Evolutionary conservation across 2,888 invertebrate genomes (phyloP).

Genomic region (Mycalesis mineus): DNA sequence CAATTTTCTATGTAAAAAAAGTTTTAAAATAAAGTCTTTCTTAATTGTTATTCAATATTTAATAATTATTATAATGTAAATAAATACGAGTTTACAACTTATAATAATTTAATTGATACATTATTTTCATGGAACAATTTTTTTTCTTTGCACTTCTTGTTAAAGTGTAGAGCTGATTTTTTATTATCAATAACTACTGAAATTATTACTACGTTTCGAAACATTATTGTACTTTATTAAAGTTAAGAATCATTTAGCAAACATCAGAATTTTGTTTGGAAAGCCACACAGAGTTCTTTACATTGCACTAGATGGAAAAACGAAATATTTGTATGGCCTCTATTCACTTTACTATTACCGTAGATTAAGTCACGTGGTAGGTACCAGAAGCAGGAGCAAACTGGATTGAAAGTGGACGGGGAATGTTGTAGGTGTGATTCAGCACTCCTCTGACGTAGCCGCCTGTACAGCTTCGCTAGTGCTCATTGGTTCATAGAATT

Average conservation of each 20-base stretch:
- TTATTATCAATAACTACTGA: background rate
- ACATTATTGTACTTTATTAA: background rate
- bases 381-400: slow-evolving; percentile 32
- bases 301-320: slow-evolving; percentile 1
- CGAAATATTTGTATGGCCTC: slow-evolving; percentile 12
- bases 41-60: too few relatives aligned
- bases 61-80: too few relatives aligned
- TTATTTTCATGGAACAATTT: too few relatives aligned
- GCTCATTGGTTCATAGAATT: background rate
- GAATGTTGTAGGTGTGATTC: slow-evolving; percentile 44
- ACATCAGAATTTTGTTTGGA: background rate
- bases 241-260: background rate
- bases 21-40: too few relatives aligned
- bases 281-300: background rate
- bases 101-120: too few relatives aligned
- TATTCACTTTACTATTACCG: slow-evolving; percentile 22
- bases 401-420: slow-evolving; percentile 35
- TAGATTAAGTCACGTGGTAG: slow-evolving; percentile 31
- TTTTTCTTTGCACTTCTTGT: background rate
- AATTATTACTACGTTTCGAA: background rate
- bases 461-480: slow-evolving; percentile 15
- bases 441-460: slow-evolving; percentile 47
- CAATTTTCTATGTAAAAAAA: too few relatives aligned
- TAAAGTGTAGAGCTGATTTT: background rate
- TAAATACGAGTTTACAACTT: too few relatives aligned